Percentiles rank a stretch among this genome's conserved stretches.
phyloP scores from a whole-genome alignment of 2,888 invertebrate genomes.

The Platerodrilus igneus region DNA sequence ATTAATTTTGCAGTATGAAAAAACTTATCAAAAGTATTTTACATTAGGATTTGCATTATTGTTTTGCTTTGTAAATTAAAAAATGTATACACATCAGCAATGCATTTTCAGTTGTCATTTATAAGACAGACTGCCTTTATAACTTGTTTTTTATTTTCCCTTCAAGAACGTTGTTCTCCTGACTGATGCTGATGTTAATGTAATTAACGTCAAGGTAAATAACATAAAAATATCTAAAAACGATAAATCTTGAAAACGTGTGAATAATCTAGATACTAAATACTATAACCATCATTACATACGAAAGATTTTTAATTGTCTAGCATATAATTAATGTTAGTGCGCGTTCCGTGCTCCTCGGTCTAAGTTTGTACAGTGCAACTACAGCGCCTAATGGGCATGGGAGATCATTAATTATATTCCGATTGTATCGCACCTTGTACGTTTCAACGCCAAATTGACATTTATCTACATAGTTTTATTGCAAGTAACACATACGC shows the following conservation, averaged over 20 bases:
- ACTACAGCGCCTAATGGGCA: slow-evolving; percentile 10
- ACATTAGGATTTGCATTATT: too few relatives aligned
- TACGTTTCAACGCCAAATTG: slow-evolving; percentile 12
- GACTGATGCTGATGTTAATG: too few relatives aligned
- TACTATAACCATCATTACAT: slow-evolving; percentile 2
- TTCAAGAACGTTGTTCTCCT: too few relatives aligned
- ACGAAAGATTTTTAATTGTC: slow-evolving; percentile 5
- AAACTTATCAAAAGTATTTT: too few relatives aligned
- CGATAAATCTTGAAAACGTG: slow-evolving; percentile 5
- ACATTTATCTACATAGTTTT: slow-evolving; percentile 5
- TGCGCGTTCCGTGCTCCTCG: slow-evolving; percentile 9
- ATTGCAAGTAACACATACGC: slow-evolving; percentile 1
- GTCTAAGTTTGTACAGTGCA: slow-evolving; percentile 8
- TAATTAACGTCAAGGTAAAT: too few relatives aligned
- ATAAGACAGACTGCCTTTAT: too few relatives aligned
- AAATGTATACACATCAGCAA: too few relatives aligned
- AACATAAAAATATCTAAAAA: neutral
- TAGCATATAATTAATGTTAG: slow-evolving; percentile 7
- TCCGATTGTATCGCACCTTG: slow-evolving; percentile 9
- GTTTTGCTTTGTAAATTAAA: too few relatives aligned
- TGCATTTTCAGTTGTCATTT: too few relatives aligned
- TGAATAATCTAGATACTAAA: slow-evolving; percentile 5
- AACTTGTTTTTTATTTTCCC: too few relatives aligned
- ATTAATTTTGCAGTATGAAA: too few relatives aligned
- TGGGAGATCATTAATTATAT: slow-evolving; percentile 11